Percentiles rank a stretch among this genome's conserved stretches.
Conservation (phyloP, 2,113 vertebrate species). For the Crypturellus undulatus region DNA sequence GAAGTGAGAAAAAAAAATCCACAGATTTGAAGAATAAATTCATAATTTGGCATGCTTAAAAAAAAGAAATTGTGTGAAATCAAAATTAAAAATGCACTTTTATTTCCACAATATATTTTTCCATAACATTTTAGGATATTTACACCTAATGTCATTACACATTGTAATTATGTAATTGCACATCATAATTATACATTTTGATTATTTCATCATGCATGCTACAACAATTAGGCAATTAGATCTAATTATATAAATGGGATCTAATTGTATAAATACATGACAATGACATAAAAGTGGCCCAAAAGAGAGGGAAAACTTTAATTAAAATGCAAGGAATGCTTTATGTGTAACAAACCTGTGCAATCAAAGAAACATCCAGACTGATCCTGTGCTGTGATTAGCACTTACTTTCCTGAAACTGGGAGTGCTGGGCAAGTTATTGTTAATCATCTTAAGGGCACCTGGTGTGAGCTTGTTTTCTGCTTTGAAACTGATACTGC, state of each 20-base stretch:
- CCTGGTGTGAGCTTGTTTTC: background rate
- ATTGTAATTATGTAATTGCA: slow-evolving; percentile 79
- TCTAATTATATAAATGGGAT: slow-evolving; percentile 71
- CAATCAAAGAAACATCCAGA: background rate
- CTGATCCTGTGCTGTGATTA: background rate
- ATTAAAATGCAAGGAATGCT: background rate
- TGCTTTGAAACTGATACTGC: background rate
- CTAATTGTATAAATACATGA: slow-evolving; percentile 74
- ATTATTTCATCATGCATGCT: slow-evolving; percentile 73
- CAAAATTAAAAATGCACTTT: background rate
- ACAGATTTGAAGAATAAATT: background rate
- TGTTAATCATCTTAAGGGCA: background rate
- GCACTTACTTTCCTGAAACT: background rate
- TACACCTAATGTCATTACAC: slow-evolving; percentile 72
- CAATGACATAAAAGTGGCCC: slow-evolving; percentile 61
- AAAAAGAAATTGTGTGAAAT: background rate
- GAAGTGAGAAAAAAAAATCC: background rate
- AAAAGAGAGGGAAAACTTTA: background rate
- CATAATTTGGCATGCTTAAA: background rate
- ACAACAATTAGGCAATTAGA: slow-evolving; percentile 79
- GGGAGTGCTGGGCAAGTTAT: background rate
- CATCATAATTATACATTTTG: slow-evolving; percentile 70
- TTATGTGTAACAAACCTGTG: background rate
- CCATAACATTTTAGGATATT: slow-evolving; percentile 73
- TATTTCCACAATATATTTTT: slow-evolving; percentile 38